Evolutionary conservation across 2,888 invertebrate genomes (phyloP).

Genomic region (Anodontia alba): DNA sequence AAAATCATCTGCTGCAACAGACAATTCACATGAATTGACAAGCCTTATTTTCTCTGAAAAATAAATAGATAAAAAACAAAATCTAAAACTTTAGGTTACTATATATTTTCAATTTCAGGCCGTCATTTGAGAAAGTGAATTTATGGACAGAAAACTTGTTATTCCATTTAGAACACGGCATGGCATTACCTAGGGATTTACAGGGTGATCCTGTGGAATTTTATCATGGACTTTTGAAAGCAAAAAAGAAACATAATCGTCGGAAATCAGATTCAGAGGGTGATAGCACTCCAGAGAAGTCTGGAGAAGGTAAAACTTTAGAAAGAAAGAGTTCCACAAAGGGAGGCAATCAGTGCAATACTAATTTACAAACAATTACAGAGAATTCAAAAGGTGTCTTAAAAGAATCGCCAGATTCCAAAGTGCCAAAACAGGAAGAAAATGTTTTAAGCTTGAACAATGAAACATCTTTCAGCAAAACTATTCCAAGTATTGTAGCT

Average conservation of each 20-base stretch:
- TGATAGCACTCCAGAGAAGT: constrained; percentile 14
- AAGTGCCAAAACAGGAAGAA: constrained; percentile 7
- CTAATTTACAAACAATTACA: constrained; percentile 34
- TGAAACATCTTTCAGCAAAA: neutral
- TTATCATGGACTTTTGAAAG: constrained; percentile 41
- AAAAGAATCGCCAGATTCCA: neutral
- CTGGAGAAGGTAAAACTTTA: neutral
- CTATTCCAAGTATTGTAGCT: neutral
- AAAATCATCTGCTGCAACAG: too few species aligned
- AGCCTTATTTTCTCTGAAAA: too few species aligned
- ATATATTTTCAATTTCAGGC: constrained; percentile 87
- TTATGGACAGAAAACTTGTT: constrained; percentile 89
- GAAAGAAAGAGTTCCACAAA: constrained; percentile 53
- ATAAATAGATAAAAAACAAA: too few species aligned
- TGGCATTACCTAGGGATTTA: constrained; percentile 72
- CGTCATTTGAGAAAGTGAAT: constrained; percentile 95
- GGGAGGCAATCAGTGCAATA: constrained; percentile 30
- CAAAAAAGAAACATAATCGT: constrained; percentile 24
- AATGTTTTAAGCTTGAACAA: neutral
- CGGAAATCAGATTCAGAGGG: constrained; percentile 20
- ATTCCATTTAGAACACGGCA: constrained; percentile 75
- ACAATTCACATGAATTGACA: too few species aligned
- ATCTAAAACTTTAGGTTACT: too few species aligned
- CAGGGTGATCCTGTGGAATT: constrained; percentile 73
- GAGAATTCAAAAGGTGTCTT: constrained; percentile 19